A percentile compares a stretch with the other conserved stretches of the same genome.
These are phyloP conservation scores for Musca domestica DNA, from an alignment of 1,140 invertebrate genomes.

Conservation along the genomic window DNA sequence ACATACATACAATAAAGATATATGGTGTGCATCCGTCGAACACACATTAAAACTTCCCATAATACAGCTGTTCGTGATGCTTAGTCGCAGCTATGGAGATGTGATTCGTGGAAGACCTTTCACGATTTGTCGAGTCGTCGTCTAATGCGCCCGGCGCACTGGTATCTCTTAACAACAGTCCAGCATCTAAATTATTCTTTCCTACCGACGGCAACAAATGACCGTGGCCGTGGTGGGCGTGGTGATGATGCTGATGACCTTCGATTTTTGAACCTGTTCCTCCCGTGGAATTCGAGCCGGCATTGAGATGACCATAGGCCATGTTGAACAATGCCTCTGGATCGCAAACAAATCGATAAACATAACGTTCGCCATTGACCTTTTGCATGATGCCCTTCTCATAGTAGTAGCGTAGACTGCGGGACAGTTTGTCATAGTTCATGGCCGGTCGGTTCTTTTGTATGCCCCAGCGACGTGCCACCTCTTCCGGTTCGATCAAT, in stretches of 20 bases:
- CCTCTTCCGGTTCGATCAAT: conserved; percentile 91
- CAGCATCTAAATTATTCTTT: neutral
- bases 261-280: neutral
- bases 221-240: conserved; percentile 1
- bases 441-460: conserved; percentile 91
- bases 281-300: conserved; percentile 11
- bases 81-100: neutral
- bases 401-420: conserved; percentile 92
- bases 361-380: conserved; percentile 91
- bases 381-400: conserved; percentile 99
- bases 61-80: conserved; percentile 9
- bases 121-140: neutral
- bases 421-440: conserved; percentile 95
- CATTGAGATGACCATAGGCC: conserved; percentile 58
- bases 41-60: conserved; percentile 3
- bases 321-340: conserved; percentile 89
- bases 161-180: neutral
- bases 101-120: neutral
- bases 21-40: no score
- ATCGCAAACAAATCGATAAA: conserved; percentile 95
- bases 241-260: conserved; percentile 1
- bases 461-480: conserved; percentile 77
- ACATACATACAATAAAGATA: neutral
- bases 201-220: neutral
- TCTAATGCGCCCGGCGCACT: neutral